These are phyloP conservation scores for Panurus biarmicus DNA, from an alignment of 2,113 vertebrate genomes.

Conservation along the genomic window DNA sequence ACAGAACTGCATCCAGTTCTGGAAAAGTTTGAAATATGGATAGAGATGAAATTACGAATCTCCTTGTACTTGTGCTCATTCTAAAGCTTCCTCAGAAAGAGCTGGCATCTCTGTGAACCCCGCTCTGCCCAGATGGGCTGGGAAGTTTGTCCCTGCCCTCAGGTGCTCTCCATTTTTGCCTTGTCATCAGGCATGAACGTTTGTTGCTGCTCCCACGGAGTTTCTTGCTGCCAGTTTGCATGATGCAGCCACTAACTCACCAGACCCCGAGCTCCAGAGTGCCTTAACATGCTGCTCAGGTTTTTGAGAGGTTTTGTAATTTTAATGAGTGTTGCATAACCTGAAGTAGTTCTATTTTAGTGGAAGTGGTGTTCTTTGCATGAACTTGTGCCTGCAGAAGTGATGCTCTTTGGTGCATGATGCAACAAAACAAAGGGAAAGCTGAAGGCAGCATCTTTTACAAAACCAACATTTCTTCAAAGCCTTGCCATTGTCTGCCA, in stretches of 20 bases:
- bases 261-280: background rate
- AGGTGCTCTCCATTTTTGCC: background rate
- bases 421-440: background rate
- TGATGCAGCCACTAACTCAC: constrained; percentile 31
- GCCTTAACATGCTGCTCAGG: constrained; percentile 9
- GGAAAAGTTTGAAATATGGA: background rate
- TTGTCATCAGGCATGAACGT: background rate
- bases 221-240: constrained; percentile 20
- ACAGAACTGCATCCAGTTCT: background rate
- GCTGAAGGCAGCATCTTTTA: background rate
- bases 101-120: background rate
- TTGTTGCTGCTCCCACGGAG: background rate
- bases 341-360: constrained; percentile 25
- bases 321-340: constrained; percentile 51
- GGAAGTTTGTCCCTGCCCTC: background rate
- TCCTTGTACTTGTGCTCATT: background rate
- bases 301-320: background rate
- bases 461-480: background rate
- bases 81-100: background rate
- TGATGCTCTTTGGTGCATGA: constrained; percentile 12
- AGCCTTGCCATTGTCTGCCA: background rate
- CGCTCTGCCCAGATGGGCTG: accelerated
- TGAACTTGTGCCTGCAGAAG: constrained; percentile 42
- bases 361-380: constrained; percentile 48
- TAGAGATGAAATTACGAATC: background rate